Base-by-base conservation (phyloP, 2,797 vertebrate species). In the Tadarida brasiliensis region DNA sequence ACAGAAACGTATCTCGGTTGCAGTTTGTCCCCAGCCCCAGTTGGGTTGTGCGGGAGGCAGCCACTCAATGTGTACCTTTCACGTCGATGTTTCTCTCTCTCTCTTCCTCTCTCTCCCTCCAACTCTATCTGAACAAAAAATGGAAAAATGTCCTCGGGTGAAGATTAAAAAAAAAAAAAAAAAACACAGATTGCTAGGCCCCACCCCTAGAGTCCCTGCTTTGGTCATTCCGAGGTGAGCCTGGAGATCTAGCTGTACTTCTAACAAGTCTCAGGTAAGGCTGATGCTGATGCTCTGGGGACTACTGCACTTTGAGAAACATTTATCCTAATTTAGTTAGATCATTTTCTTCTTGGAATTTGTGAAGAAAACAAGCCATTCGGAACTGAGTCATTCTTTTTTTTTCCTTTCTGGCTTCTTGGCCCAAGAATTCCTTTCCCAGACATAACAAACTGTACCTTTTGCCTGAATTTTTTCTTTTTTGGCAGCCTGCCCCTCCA, bases 321-420 rank as follows among this genome's bases (percentile, higher is more conserved):
- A 8, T 22, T 80, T 12, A 7, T 94, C 33, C 44, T 77, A 39
- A 56, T 68, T 30, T 70, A 76, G 54, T 28, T 54, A 65, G 67
- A 51, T 85, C 15, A 68, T 94, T 87, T 85, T 92, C 81, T 87
- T 87, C 49, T 33, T 61, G 20, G 11, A 82, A 54, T 54, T 47
- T 65, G 5, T 73, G 56, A 94, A 76, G 85, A 57, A 94, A 94
- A 86, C 44, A 84, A 88, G 28, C 15, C 47, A 30, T 33, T 61
- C 24, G 24, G 56, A 94, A 74, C 61, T 83, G 87, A 51, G 57
- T 87, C 87, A 85, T 87, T 91, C 59, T 49, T 70, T 30, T 87
- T 92, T 94, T 85, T 59, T 63, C 24, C 35, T 88, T 87, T 67
- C 68, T 85, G 68, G 44, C 49, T 90, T 87, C 54, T 86, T 91